A percentile compares a stretch with the other conserved stretches of the same genome.
phyloP scores from a whole-genome alignment of 2,888 invertebrate species.

The Drosophila mayaguana region DNA sequence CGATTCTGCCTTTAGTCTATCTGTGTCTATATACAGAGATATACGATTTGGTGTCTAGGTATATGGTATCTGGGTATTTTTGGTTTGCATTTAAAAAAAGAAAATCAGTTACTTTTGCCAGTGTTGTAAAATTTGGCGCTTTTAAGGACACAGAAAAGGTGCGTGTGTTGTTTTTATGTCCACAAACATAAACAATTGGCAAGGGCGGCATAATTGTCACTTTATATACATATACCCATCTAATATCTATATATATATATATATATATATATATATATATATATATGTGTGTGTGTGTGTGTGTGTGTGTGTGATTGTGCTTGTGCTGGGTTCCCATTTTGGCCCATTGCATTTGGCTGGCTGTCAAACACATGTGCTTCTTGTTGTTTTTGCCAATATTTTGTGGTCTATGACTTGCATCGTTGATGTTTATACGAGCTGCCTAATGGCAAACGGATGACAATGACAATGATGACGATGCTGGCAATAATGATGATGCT shows the following conservation, averaged over 20 bases:
- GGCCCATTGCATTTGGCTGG: slow-evolving; percentile 39
- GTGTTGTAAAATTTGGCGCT: background rate
- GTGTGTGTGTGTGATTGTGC: background rate
- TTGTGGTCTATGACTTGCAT: slow-evolving; percentile 17
- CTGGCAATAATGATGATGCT: slow-evolving; percentile 1
- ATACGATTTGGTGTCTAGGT: too few relatives aligned
- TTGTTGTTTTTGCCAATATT: slow-evolving; percentile 39
- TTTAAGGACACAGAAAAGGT: background rate
- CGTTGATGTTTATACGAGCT: slow-evolving; percentile 66
- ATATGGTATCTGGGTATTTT: background rate
- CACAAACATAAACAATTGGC: slow-evolving; percentile 30
- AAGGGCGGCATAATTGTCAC: slow-evolving; percentile 38
- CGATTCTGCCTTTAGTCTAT: background rate
- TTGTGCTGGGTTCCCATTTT: background rate
- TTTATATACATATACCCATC: background rate
- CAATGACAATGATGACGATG: slow-evolving; percentile 16
- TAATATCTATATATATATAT: too few relatives aligned
- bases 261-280: too few relatives aligned
- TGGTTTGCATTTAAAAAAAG: background rate
- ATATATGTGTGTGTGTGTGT: background rate
- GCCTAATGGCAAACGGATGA: slow-evolving; percentile 47
- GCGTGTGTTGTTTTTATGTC: background rate
- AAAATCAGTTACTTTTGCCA: background rate
- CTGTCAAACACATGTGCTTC: slow-evolving; percentile 13
- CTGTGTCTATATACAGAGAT: background rate